These are phyloP conservation scores for Coendou prehensilis DNA, from an alignment of 2,797 vertebrate species.

Conservation along the genomic window DNA sequence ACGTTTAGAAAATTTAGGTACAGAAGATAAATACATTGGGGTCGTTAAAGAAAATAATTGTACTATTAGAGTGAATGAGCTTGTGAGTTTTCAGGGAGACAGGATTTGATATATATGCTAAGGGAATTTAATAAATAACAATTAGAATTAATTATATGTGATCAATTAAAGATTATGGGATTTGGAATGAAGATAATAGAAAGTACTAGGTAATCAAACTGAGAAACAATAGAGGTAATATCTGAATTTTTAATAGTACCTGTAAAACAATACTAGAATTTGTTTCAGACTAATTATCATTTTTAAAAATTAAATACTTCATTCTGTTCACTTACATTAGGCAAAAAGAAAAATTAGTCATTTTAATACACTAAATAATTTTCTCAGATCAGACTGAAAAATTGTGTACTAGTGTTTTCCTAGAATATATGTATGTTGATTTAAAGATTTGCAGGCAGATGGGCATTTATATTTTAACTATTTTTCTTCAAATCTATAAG, in stretches of 20 bases:
- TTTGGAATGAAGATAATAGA: background rate
- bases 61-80: background rate
- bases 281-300: background rate
- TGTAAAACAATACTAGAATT: background rate
- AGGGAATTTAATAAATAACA: background rate
- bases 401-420: background rate
- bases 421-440: background rate
- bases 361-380: background rate
- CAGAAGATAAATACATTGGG: background rate
- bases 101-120: background rate
- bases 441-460: background rate
- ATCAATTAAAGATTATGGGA: background rate
- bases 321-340: background rate
- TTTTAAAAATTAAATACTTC: background rate
- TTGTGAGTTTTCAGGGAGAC: background rate
- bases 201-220: background rate
- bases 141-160: background rate
- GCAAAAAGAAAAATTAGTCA: background rate
- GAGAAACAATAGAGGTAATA: background rate
- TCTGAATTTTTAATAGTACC: background rate
- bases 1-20: constrained; percentile 18
- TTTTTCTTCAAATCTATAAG: background rate
- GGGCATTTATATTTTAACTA: background rate
- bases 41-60: background rate
- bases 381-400: background rate